A percentile compares a stretch with the other conserved stretches of the same genome.
These are phyloP conservation scores for Delichon dasypus DNA, from an alignment of 2,797 vertebrate species.

Conservation along the genomic window DNA sequence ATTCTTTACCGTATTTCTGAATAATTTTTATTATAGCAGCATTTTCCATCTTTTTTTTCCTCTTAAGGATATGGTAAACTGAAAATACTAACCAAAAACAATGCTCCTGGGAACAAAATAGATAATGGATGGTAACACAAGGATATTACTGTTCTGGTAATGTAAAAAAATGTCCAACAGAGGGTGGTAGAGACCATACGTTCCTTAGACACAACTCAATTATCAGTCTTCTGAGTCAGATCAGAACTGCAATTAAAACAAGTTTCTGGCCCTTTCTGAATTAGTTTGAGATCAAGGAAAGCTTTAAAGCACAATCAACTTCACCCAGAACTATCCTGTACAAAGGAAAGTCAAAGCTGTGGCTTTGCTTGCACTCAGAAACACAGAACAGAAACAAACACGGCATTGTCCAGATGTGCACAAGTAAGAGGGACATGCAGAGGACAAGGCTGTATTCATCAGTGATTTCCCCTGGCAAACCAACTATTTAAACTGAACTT, in stretches of 20 bases:
- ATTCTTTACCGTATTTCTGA: not conserved
- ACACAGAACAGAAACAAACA: not conserved
- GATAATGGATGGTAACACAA: not conserved
- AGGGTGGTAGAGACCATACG: slow-evolving; percentile 35
- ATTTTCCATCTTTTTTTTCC: not conserved
- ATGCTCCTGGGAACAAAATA: not conserved
- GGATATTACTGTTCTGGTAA: not conserved
- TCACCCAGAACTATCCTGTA: not conserved
- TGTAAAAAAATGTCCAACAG: slow-evolving; percentile 33
- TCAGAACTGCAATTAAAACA: not conserved
- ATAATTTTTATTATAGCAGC: not conserved
- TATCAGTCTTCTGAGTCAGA: not conserved
- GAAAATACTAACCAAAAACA: not conserved
- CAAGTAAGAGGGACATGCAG: not conserved
- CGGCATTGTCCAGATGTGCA: slow-evolving; percentile 22
- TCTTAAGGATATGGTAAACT: not conserved
- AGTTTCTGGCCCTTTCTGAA: not conserved
- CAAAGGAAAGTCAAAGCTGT: not conserved
- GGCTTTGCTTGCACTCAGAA: not conserved
- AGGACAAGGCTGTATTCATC: not conserved
- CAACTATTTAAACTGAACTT: not conserved
- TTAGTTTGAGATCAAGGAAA: not conserved
- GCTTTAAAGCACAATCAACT: not conserved
- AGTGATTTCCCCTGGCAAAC: not conserved
- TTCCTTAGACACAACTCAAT: rapidly evolving